Evolutionary conservation across 2,797 vertebrate species (phyloP).

Genomic region (Lepilemur ruficaudatus): DNA sequence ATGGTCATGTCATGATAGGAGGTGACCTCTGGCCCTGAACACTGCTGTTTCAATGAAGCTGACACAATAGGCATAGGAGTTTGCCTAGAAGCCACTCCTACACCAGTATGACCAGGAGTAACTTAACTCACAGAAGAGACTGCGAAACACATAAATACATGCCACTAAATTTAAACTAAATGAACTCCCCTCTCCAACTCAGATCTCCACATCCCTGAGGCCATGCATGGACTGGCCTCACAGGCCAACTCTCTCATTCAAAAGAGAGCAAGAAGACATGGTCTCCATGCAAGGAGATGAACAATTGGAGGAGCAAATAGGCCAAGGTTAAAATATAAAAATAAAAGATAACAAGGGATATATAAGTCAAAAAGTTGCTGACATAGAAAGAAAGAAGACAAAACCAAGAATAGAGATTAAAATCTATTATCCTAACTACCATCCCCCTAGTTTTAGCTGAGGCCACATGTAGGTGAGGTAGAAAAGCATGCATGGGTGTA

Average conservation of each 20-base stretch:
- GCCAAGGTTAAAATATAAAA: not conserved
- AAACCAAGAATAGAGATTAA: not conserved
- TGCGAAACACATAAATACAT: not conserved
- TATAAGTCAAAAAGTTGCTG: not conserved
- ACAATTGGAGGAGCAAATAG: not conserved
- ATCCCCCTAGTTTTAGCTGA: not conserved
- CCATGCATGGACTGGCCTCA: not conserved
- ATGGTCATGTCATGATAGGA: not conserved
- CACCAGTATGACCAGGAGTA: not conserved
- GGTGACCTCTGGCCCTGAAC: not conserved
- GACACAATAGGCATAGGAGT: accelerated
- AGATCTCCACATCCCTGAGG: not conserved
- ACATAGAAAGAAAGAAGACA: not conserved
- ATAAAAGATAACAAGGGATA: not conserved
- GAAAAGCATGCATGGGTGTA: not conserved
- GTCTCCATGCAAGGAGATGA: not conserved
- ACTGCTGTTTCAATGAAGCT: not conserved
- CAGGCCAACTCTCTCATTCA: not conserved
- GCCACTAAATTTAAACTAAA: not conserved
- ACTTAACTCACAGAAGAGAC: not conserved
- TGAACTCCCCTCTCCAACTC: no score
- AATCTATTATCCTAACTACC: not conserved
- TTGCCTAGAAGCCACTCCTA: not conserved
- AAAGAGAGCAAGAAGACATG: not conserved
- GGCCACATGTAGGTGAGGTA: not conserved